Evolutionary conservation across 1,140 invertebrate genomes (phyloP).

Genomic region (Gryllus bimaculatus): DNA sequence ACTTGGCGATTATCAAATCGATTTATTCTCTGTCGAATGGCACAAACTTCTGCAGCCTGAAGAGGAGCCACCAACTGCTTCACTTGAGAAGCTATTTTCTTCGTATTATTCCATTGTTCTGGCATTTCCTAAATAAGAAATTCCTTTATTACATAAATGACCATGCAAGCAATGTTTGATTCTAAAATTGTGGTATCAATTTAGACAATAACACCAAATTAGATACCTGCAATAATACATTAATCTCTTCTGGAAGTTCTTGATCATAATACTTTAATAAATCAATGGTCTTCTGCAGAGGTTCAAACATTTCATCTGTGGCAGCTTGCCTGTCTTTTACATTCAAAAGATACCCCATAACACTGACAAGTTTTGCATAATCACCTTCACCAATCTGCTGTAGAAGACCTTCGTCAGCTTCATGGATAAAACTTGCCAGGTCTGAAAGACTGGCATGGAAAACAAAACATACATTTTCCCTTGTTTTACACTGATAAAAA

Average conservation of each 20-base stretch:
- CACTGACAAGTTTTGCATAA: slow-evolving; percentile 64
- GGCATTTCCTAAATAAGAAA: slow-evolving; percentile 64
- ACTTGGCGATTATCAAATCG: slow-evolving; percentile 76
- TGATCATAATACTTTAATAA: slow-evolving; percentile 77
- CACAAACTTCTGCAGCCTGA: slow-evolving; percentile 87
- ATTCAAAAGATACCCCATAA: slow-evolving; percentile 74
- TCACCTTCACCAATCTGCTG: slow-evolving; percentile 73
- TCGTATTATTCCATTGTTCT: slow-evolving; percentile 91
- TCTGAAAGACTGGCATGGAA: slow-evolving; percentile 37
- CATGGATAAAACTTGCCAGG: slow-evolving; percentile 46
- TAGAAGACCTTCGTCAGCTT: slow-evolving; percentile 59
- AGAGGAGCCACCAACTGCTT: slow-evolving; percentile 91
- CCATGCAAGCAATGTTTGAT: background rate
- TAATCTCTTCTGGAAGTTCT: slow-evolving; percentile 80
- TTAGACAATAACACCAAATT: slow-evolving; percentile 25
- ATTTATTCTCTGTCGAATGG: slow-evolving; percentile 74
- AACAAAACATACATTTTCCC: background rate
- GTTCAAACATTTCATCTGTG: slow-evolving; percentile 90
- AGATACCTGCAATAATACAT: slow-evolving; percentile 60
- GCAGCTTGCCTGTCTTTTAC: slow-evolving; percentile 62
- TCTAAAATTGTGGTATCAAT: too few relatives aligned
- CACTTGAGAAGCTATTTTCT: slow-evolving; percentile 80
- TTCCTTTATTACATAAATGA: background rate
- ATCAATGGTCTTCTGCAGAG: slow-evolving; percentile 78
- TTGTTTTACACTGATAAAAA: background rate